A percentile compares a stretch with the other conserved stretches of the same genome.
Evolutionary conservation across 2,113 vertebrate species (phyloP).

Genomic region (Protobothrops flavoviridis): DNA sequence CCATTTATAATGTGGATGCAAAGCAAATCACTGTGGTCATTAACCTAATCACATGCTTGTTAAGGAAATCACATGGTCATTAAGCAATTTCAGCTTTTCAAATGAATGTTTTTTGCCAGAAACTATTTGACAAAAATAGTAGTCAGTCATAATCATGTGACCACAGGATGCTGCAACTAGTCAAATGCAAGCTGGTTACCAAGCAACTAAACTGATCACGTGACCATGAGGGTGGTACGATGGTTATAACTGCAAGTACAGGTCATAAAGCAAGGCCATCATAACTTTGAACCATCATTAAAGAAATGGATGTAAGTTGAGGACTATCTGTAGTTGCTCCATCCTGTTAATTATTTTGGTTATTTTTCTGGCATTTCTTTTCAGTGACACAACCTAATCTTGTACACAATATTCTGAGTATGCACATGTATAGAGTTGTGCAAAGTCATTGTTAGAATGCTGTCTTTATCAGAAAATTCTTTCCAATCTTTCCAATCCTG

Average conservation of each 20-base stretch:
- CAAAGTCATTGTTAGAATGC: neutral
- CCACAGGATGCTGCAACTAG: no score
- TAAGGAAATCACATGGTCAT: neutral
- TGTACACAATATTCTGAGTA: neutral
- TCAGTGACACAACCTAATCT: neutral
- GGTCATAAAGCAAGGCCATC: neutral
- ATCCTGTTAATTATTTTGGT: neutral
- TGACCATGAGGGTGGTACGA: neutral
- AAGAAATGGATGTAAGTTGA: neutral
- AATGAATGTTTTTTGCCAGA: neutral
- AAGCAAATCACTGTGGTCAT: neutral
- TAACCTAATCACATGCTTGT: neutral
- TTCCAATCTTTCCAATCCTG: neutral
- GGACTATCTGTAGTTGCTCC: neutral
- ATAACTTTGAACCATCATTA: neutral
- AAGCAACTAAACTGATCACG: no score
- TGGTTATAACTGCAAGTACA: neutral
- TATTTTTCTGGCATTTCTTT: neutral
- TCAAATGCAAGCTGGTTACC: no score
- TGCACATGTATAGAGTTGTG: neutral
- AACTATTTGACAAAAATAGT: neutral
- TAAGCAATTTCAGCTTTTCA: neutral
- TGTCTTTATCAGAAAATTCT: neutral
- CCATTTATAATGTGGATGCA: neutral
- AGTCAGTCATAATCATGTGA: neutral